Base-by-base conservation (phyloP, 1,140 invertebrate species). In the Prorops nasuta region DNA sequence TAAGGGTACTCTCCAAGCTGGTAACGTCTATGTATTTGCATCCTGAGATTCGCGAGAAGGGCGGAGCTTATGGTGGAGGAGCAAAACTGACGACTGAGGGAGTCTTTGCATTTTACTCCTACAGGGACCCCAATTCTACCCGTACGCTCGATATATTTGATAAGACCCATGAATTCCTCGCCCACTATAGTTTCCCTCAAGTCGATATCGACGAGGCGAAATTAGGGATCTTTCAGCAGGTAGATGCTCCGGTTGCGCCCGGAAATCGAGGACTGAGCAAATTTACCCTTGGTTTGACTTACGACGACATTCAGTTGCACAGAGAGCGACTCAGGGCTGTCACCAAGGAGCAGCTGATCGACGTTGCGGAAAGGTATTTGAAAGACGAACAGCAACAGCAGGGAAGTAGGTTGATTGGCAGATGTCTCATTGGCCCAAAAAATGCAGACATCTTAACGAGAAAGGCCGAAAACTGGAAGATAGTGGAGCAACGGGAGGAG, bases 11-110 rank as follows among this genome's bases (percentile, higher is more conserved):
- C 1, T 84, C 88, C 0, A 85, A 87, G 63, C 77, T 95, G 17
- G 59, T 96, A 9, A 84, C 87, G 0, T 84, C 87, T 0, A 88
- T 91, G 65, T 96, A 91, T 72, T 78, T 97, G 1, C 86, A 92
- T 67, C 84, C 87, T 2, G 86, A 92, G 60, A 84, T 97, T 3
- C 81, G 94, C 49, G 94, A 96, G 71, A 92, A 94, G 66, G 92
- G 94, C 56, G 92, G 94, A 3, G 94, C 94, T 2, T 97, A 97
- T 71, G 94, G 92, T 2, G 87, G 89, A 28, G 93, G 94, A 1
- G 89, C 89, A 0, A 80, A 71, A 42, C 58, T 91, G 8, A 79
- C 80, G 2, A 67, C 82, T 0, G 84, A 88, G 58, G 92, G 91
- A 12, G 77, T 86, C 7, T 88, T 94, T 46, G 81, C 80, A 18